Evolutionary conservation across 2,888 invertebrate genomes (phyloP), one percentile per base, ranked within the genome.

Genomic region (Parascotia fuliginaria): DNA sequence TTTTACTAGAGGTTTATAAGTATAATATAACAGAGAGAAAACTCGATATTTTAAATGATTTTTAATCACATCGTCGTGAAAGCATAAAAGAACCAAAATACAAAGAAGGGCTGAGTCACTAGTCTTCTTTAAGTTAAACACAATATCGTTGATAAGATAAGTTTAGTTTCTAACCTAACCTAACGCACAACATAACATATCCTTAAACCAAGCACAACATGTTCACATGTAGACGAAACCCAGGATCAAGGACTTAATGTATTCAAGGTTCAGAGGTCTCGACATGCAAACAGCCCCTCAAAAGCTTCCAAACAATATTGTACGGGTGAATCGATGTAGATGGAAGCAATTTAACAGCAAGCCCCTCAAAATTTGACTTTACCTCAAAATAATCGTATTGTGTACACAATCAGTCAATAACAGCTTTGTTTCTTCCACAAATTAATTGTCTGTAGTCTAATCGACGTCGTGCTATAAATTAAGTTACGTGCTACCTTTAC

Each of bases 401-500:
- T 56, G 37, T 33, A 22, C 33, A 41, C 55, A 67, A 63, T 66
- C 56, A 70, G 47, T 52, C 56, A 42, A 47, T 65, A 58, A 63
- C 53, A 39, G 36, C 47, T 52, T 58, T 65, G 45, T 55, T 58
- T 59, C 52, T 27, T 28, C 39, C 42, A 41, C 37, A 65, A 70
- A 70, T 58, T 70, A 60, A 59, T 59, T 67, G 28, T 42, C 27
- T 34, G 47, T 44, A 40, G 37, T 51, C 45, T 66, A 66, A 70
- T 75, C 65, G 62, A 52, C 56, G 51, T 27, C 49, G 47, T 40
- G 51, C 54, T 60, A 58, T 36, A 60, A 75, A 73, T 72, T 58
- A 60, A 69, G 60, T 72, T 67, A 69, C 59, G 24, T 13, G 11
- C 15, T 24, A 9, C 55, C 49, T 9, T 34, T 38, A 42, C 42